A percentile compares a stretch with the other conserved stretches of the same genome.
These are phyloP conservation scores for Trisateles emortualis DNA, from an alignment of 2,888 invertebrate genomes.

Conservation along the genomic window DNA sequence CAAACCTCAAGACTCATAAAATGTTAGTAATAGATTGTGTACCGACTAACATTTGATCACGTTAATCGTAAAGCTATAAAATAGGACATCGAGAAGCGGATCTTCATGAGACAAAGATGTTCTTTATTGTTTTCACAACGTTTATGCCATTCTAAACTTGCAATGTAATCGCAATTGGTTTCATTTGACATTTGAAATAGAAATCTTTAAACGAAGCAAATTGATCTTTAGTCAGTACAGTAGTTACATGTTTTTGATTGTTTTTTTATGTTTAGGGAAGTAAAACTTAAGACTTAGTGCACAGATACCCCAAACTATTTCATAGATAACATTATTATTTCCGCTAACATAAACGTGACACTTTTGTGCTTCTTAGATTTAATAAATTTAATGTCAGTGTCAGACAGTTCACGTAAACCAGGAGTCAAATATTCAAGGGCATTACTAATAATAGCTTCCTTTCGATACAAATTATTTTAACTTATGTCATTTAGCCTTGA, in stretches of 20 bases:
- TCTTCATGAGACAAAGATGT: background rate
- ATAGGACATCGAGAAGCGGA: background rate
- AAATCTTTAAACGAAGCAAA: constrained; percentile 5
- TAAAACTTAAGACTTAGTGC: background rate
- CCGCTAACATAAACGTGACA: constrained; percentile 10
- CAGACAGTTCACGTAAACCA: constrained; percentile 33
- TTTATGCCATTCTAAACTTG: constrained; percentile 6
- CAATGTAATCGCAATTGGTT: constrained; percentile 16
- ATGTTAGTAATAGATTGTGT: background rate
- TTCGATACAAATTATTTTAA: constrained; percentile 27
- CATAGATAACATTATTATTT: background rate
- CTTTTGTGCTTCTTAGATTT: constrained; percentile 14
- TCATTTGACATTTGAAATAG: constrained; percentile 15
- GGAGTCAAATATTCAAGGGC: constrained; percentile 35
- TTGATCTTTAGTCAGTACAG: background rate
- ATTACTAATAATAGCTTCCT: constrained; percentile 35
- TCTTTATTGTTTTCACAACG: constrained; percentile 2
- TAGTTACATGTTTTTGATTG: constrained; percentile 3
- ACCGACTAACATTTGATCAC: background rate
- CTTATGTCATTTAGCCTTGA: constrained; percentile 33
- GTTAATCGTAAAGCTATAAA: background rate
- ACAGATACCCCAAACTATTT: background rate
- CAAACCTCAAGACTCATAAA: background rate
- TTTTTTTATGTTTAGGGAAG: background rate
- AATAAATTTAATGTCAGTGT: constrained; percentile 27